phyloP scores from a whole-genome alignment of 2,797 vertebrate genomes.

The Neopelma chrysocephalum region DNA sequence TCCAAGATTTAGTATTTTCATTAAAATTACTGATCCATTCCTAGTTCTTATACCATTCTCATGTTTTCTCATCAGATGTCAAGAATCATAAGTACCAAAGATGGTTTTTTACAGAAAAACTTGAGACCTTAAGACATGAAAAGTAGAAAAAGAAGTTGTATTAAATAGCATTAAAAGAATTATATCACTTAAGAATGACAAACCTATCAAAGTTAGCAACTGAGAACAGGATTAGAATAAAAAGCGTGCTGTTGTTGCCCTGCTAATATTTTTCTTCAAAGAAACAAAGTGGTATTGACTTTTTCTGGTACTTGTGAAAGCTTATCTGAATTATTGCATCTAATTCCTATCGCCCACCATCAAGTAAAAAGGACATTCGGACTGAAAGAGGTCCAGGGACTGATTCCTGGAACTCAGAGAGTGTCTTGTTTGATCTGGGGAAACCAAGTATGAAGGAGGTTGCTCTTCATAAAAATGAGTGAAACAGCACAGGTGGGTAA shows the following conservation, averaged over 20 bases:
- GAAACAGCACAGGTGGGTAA: background rate
- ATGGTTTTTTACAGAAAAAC: background rate
- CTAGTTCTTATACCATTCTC: background rate
- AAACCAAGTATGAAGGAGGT: background rate
- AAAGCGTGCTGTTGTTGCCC: background rate
- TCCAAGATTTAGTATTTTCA: background rate
- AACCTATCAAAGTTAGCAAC: background rate
- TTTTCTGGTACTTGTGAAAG: background rate
- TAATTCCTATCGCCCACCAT: background rate
- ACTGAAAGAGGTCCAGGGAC: background rate
- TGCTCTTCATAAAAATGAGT: background rate
- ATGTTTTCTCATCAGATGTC: background rate
- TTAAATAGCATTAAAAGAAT: background rate
- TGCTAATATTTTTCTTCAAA: background rate
- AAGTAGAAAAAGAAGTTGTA: background rate
- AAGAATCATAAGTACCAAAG: background rate
- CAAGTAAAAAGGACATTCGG: background rate
- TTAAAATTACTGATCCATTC: background rate
- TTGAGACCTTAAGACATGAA: background rate
- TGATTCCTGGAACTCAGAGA: background rate
- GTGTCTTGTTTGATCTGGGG: background rate
- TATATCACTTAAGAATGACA: background rate
- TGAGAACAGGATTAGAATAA: background rate
- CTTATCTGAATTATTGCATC: background rate
- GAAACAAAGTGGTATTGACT: background rate